A percentile compares a stretch with the other conserved stretches of the same genome.
Conservation (phyloP, 2,797 vertebrate species). For the Chrysocyon brachyurus region DNA sequence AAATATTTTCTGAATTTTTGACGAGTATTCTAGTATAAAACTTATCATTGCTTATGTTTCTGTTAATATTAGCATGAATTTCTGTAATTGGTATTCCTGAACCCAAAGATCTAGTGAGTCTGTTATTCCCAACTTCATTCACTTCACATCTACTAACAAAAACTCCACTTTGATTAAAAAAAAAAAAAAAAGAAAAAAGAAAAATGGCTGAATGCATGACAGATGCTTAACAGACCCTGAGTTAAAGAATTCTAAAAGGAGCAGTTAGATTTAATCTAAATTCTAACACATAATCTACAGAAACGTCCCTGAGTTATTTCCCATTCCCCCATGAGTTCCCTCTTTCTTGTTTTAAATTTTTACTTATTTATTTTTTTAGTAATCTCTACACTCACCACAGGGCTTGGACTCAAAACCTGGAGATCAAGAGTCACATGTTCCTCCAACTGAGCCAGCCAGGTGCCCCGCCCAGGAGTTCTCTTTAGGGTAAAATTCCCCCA, state of each 20-base stretch:
- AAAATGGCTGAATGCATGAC: not conserved
- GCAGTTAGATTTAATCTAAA: not conserved
- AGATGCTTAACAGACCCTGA: not conserved
- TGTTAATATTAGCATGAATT: not conserved
- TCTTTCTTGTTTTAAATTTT: not conserved
- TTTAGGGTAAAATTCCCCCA: not conserved
- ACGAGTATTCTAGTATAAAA: not conserved
- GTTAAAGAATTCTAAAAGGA: not conserved
- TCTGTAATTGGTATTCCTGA: not conserved
- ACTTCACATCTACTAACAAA: not conserved
- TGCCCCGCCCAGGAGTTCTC: not conserved
- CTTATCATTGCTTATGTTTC: not conserved
- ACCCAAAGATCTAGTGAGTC: not conserved
- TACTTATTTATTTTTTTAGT: not conserved
- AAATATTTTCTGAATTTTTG: conserved; percentile 34
- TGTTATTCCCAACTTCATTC: not conserved
- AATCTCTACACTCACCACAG: not conserved
- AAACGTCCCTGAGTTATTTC: not conserved
- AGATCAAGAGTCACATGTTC: not conserved
- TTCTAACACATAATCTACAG: not conserved
- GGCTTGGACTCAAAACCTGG: not conserved
- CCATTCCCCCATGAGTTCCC: not conserved
- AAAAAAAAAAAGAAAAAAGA: conserved; percentile 37
- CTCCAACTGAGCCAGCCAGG: not conserved
- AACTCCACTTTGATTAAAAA: not conserved